phyloP scores from a whole-genome alignment of 2,797 vertebrate genomes.

The Monodelphis domestica region DNA sequence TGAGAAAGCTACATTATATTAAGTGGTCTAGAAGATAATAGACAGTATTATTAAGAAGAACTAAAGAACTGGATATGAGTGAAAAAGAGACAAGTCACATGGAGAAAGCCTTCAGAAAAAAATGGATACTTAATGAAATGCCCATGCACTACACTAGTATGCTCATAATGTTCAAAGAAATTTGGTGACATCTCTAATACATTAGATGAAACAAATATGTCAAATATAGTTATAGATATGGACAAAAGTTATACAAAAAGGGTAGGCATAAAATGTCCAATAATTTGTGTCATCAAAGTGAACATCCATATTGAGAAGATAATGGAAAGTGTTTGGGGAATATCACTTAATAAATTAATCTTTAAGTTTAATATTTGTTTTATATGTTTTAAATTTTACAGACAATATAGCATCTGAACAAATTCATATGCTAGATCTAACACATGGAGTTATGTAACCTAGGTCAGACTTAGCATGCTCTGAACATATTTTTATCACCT shows the following conservation, averaged over 20 bases:
- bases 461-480: not conserved
- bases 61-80: not conserved
- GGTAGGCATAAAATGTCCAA: not conserved
- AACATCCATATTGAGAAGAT: not conserved
- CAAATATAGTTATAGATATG: not conserved
- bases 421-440: not conserved
- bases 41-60: not conserved
- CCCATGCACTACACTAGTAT: not conserved
- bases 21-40: no score
- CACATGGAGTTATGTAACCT: not conserved
- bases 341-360: not conserved
- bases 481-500: not conserved
- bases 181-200: not conserved
- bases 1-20: not conserved
- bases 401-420: not conserved
- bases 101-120: not conserved
- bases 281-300: not conserved
- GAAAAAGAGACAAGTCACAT: not conserved
- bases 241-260: not conserved
- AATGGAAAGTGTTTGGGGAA: not conserved
- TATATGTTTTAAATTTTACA: not conserved
- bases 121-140: not conserved
- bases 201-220: not conserved
- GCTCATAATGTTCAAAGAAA: not conserved
- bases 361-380: not conserved